A percentile compares a stretch with the other conserved stretches of the same genome.
These are phyloP conservation scores for Trachythela sp. DNA, from an alignment of 64 coral and sea anemone species.

Conservation along the genomic window DNA sequence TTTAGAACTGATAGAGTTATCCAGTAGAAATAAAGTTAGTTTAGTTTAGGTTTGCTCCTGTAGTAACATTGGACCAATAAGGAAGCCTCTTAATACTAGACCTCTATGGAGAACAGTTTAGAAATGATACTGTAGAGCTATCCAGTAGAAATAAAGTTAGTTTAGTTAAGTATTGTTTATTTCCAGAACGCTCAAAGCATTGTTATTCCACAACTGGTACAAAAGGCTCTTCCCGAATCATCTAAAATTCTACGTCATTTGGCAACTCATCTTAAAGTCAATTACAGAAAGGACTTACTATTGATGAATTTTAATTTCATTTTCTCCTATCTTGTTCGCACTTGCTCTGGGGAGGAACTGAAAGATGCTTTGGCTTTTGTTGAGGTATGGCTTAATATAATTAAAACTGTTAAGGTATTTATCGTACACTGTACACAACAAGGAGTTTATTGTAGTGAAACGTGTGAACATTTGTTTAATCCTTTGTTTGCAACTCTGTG, in stretches of 20 bases:
- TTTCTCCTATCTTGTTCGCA: background rate
- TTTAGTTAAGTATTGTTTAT: background rate
- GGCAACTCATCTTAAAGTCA: background rate
- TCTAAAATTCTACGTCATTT: background rate
- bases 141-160: too few relatives aligned
- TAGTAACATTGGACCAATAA: too few relatives aligned
- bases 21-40: too few relatives aligned
- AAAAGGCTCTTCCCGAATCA: background rate
- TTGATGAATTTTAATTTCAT: slow-evolving; percentile 15
- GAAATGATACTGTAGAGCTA: too few relatives aligned
- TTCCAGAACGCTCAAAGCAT: slow-evolving; percentile 14
- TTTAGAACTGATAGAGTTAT: too few relatives aligned
- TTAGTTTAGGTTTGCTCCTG: too few relatives aligned
- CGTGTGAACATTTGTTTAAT: background rate
- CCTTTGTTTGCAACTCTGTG: background rate
- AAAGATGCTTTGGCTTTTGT: slow-evolving; percentile 13
- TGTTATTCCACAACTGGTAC: background rate
- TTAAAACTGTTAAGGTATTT: too few relatives aligned
- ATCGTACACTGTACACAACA: too few relatives aligned
- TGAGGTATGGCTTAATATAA: background rate
- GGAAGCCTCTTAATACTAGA: too few relatives aligned
- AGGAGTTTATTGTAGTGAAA: too few relatives aligned
- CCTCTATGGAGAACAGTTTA: too few relatives aligned
- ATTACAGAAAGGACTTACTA: slow-evolving; percentile 7
- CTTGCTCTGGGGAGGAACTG: background rate